Evolutionary conservation across 2,888 invertebrate species (phyloP).

Genomic region (Dasypolia templi): DNA sequence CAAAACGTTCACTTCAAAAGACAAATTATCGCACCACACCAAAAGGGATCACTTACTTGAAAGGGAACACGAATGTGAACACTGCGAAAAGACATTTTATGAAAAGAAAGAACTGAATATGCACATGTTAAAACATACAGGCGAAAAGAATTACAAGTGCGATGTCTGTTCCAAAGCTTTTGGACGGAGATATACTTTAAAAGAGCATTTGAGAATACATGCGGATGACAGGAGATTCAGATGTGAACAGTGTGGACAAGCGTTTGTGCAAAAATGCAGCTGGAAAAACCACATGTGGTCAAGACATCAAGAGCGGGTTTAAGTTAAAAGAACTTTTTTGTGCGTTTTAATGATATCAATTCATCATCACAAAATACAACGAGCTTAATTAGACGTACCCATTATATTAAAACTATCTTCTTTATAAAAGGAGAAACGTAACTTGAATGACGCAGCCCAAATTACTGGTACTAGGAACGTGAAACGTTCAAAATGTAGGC

Average conservation of each 20-base stretch:
- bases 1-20: slow-evolving; percentile 49
- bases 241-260: slow-evolving; percentile 55
- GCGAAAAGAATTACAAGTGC: slow-evolving; percentile 49
- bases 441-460: too few relatives aligned
- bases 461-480: too few relatives aligned
- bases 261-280: slow-evolving; percentile 64
- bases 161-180: slow-evolving; percentile 54
- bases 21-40: slow-evolving; percentile 43
- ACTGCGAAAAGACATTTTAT: slow-evolving; percentile 58
- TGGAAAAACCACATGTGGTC: slow-evolving; percentile 63
- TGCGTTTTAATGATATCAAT: not conserved
- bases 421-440: not conserved
- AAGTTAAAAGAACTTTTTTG: not conserved
- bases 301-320: slow-evolving; percentile 44
- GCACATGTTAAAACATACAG: slow-evolving; percentile 64
- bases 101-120: slow-evolving; percentile 33
- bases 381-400: not conserved
- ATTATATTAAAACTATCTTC: too few relatives aligned
- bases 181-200: slow-evolving; percentile 53
- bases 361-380: not conserved
- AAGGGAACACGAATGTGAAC: slow-evolving; percentile 46
- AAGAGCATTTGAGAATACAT: slow-evolving; percentile 61
- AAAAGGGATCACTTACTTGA: slow-evolving; percentile 61
- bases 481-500: too few relatives aligned
- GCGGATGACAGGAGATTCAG: slow-evolving; percentile 58